Evolutionary conservation across 1,140 invertebrate species (phyloP).

Genomic region (Drosophila nannoptera): DNA sequence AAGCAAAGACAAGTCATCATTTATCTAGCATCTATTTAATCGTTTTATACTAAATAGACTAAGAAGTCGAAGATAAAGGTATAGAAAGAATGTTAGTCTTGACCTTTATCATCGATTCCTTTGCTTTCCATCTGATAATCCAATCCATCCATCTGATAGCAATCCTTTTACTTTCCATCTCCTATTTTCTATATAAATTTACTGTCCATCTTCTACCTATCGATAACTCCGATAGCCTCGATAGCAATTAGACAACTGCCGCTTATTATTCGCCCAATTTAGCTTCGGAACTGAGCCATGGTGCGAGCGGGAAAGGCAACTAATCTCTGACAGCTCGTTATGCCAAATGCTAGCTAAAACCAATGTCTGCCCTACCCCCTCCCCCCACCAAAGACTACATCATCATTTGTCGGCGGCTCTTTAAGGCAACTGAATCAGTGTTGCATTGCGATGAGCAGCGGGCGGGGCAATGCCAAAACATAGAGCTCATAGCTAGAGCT

Average conservation of each 20-base stretch:
- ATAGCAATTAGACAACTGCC: not conserved
- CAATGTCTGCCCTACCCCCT: slow-evolving; percentile 17
- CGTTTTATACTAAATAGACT: too few relatives aligned
- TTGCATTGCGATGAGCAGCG: not conserved
- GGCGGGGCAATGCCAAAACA: slow-evolving; percentile 33
- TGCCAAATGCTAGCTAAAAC: slow-evolving; percentile 44
- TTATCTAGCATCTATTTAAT: too few relatives aligned
- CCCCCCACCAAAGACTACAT: slow-evolving; percentile 47
- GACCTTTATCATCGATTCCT: too few relatives aligned
- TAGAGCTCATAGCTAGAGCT: slow-evolving; percentile 14
- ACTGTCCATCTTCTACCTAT: too few relatives aligned
- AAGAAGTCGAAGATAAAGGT: too few relatives aligned
- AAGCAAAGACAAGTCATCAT: too few relatives aligned
- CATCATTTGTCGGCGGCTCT: slow-evolving; percentile 66
- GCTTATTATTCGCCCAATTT: slow-evolving; percentile 14
- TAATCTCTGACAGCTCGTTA: slow-evolving; percentile 48
- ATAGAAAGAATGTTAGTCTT: too few relatives aligned
- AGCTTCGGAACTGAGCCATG: slow-evolving; percentile 21
- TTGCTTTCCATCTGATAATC: too few relatives aligned
- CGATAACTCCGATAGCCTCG: not conserved
- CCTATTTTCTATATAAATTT: too few relatives aligned
- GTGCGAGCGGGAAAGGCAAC: slow-evolving; percentile 27
- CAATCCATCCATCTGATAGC: too few relatives aligned
- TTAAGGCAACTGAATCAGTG: slow-evolving; percentile 15
- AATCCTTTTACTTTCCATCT: too few relatives aligned